Evolutionary conservation across 2,888 invertebrate genomes (phyloP), one percentile per base, ranked within the genome.

Genomic region (Cremastinae sp.): DNA sequence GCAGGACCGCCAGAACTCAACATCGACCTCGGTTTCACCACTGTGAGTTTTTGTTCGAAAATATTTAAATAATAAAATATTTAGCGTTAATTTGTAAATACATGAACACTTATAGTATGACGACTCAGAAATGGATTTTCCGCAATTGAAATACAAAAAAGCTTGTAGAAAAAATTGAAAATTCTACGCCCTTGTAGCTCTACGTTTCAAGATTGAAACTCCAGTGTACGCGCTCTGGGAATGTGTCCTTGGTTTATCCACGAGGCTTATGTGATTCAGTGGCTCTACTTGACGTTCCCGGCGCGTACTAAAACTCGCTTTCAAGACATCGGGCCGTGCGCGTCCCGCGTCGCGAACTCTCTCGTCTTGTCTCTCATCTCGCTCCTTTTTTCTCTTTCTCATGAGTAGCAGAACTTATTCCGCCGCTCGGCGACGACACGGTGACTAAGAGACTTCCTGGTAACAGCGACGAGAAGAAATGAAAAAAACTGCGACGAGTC

Each of bases 401-500:
- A 43, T 16, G 18, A 45, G 20, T 14, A 22, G 37, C 58, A 53
- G 28, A 9, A 64, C 39, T 20, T 5, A 14, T 16, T 37, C 41
- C 43, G 59, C 10, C 41, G 43, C n/a, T 9, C 8, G 47, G 61
- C 66, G 71, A 72, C 70, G 66, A 35, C 61, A 62, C 76, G 82
- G 70, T 85, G 85, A 85, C 83, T 85, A 84, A 85, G 28, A 28
- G 82, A 79, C 78, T 85, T 83, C 85, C 75, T 75, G 28, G 65
- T 65, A 65, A 53, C 2, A 28, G 28, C 41, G 53, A 65, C 2
- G 14, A 45, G 20, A 45, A 41, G 22, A 43, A 10, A 35, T 16
- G 47, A 47, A 35, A 47, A 45, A 28, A 56, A 5, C 2, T 1
- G 35, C 22, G 12, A 43, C 37, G 14, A 14, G 18, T n/a, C 41